phyloP scores from a whole-genome alignment of 2,113 vertebrate species.

The Peromyscus leucopus region DNA sequence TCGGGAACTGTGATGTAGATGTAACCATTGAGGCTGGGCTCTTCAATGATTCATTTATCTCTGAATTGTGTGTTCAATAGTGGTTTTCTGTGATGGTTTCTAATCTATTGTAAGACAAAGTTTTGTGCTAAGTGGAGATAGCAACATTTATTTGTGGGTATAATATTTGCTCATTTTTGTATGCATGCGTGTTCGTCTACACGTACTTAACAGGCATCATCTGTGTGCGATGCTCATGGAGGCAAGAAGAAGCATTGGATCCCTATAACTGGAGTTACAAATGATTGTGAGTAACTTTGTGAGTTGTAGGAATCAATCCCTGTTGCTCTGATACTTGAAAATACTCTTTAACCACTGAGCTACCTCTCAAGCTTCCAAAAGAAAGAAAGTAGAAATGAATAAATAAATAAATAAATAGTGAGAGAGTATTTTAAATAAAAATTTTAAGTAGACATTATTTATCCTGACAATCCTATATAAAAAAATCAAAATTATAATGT shows the following conservation, averaged over 20 bases:
- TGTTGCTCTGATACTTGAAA: too few species aligned
- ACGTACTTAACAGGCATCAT: neutral
- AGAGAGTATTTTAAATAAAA: neutral
- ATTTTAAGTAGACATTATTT: neutral
- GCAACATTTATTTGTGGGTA: neutral
- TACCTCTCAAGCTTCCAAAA: neutral
- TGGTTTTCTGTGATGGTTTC: neutral
- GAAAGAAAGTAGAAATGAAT: too few species aligned
- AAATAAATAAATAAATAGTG: too few species aligned
- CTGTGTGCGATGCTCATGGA: neutral
- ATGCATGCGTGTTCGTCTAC: neutral
- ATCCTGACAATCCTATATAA: neutral
- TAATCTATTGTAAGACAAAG: neutral
- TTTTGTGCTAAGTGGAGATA: neutral
- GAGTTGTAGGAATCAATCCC: neutral
- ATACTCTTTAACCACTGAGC: neutral
- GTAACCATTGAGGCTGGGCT: neutral
- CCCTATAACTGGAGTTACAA: neutral
- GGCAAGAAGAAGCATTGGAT: neutral
- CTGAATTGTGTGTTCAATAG: neutral
- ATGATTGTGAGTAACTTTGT: neutral
- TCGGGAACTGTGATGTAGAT: neutral
- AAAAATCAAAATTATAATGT: neutral
- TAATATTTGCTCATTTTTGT: neutral
- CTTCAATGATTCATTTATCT: neutral